These are phyloP conservation scores for Drosophila novamexicana DNA, from an alignment of 1,140 invertebrate species.

Conservation along the genomic window DNA sequence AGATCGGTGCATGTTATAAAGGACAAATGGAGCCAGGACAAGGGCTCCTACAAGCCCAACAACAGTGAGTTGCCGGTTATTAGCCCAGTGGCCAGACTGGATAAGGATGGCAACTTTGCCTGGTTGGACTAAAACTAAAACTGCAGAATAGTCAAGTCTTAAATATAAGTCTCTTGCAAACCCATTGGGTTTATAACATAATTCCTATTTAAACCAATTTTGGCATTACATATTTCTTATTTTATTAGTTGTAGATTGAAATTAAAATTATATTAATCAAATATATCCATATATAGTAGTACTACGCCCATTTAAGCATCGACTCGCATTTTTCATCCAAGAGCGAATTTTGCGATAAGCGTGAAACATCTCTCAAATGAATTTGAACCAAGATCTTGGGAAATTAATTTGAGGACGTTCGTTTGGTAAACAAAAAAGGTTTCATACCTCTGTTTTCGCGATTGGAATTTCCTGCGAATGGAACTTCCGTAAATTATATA, in stretches of 20 bases:
- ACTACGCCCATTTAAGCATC: no score
- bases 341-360: no score
- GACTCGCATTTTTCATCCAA: no score
- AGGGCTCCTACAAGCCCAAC: conserved; percentile 61
- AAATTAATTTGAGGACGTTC: no score
- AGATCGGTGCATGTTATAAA: conserved; percentile 43
- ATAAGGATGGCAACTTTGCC: conserved; percentile 76
- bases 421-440: no score
- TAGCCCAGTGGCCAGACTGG: conserved; percentile 28
- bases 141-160: neutral
- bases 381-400: no score
- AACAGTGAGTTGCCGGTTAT: conserved; percentile 63
- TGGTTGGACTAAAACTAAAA: conserved; percentile 66
- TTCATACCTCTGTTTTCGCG: no score
- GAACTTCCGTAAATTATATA: no score
- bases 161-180: neutral
- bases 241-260: neutral
- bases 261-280: no score
- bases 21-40: conserved; percentile 32
- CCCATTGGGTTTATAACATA: neutral
- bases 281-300: no score
- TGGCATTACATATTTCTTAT: neutral
- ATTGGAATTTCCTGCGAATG: no score
- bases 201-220: neutral
- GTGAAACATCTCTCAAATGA: no score